Percentiles rank a stretch among this genome's conserved stretches.
Conservation (phyloP, 2,888 invertebrate species). For the Dryocosmus kuriphilus region DNA sequence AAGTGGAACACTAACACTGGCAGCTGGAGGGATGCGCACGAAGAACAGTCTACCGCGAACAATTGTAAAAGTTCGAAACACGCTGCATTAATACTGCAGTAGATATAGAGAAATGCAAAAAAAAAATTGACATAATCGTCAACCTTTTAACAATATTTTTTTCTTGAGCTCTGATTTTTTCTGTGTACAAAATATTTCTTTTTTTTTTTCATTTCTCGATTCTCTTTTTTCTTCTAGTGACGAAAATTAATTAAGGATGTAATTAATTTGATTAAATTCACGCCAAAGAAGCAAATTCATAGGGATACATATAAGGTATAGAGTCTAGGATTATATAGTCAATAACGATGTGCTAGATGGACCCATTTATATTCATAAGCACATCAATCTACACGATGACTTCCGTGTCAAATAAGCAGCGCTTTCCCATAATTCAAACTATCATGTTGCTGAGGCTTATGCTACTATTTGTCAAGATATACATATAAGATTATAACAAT, state of each 20-base stretch:
- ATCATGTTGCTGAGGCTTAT: neutral
- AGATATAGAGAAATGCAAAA: conserved; percentile 12
- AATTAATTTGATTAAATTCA: neutral
- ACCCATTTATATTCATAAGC: conserved; percentile 26
- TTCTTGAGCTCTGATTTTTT: neutral
- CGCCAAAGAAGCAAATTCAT: neutral
- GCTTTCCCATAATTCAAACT: conserved; percentile 7
- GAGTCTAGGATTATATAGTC: neutral
- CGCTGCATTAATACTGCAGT: conserved; percentile 26
- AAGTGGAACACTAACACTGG: conserved; percentile 8
- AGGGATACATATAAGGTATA: neutral
- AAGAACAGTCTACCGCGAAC: conserved; percentile 8
- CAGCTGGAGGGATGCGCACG: neutral
- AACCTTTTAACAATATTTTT: neutral
- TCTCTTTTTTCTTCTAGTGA: neutral
- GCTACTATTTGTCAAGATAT: neutral
- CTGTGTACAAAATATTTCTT: too few species aligned
- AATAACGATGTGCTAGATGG: neutral
- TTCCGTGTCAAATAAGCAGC: conserved; percentile 19
- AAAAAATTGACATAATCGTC: conserved; percentile 6
- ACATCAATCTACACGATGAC: conserved; percentile 17
- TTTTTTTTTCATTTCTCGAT: neutral
- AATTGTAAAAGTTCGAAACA: conserved; percentile 29
- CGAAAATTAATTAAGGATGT: neutral
- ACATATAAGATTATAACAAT: too few species aligned